phyloP scores from a whole-genome alignment of 2,888 invertebrate species.

The Ophion ellenae region DNA sequence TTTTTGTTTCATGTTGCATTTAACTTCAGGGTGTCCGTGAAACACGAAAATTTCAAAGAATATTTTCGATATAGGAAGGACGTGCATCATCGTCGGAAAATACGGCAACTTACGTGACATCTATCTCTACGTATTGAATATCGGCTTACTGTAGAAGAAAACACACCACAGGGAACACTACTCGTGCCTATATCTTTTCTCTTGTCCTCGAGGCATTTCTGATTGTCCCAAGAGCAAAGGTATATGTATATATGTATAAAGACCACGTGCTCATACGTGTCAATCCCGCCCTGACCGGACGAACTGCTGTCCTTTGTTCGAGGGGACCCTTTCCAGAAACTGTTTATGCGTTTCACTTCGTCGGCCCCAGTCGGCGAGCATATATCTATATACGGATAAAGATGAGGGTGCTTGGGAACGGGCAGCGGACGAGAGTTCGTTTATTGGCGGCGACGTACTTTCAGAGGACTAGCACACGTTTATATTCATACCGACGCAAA shows the following conservation, averaged over 20 bases:
- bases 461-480: background rate
- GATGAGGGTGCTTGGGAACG: background rate
- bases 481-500: background rate
- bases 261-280: constrained; percentile 45
- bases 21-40: constrained; percentile 33
- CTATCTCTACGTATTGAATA: constrained; percentile 10
- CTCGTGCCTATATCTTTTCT: constrained; percentile 4
- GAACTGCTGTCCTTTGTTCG: constrained; percentile 39
- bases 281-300: constrained; percentile 26
- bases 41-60: constrained; percentile 14
- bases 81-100: constrained; percentile 12
- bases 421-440: constrained; percentile 1
- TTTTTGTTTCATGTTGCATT: background rate
- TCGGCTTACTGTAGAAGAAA: constrained; percentile 11
- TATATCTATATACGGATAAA: constrained; percentile 6
- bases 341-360: constrained; percentile 31
- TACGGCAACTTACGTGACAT: constrained; percentile 4
- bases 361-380: background rate
- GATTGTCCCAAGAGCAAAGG: background rate
- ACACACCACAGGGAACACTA: background rate
- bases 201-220: background rate
- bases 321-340: constrained; percentile 33
- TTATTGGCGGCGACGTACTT: constrained; percentile 15
- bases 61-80: background rate
- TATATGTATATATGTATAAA: background rate